Percentiles rank a stretch among this genome's conserved stretches.
These are phyloP conservation scores for Coregonus ussuriensis DNA, from an alignment of 2,797 vertebrate genomes.

Conservation along the genomic window DNA sequence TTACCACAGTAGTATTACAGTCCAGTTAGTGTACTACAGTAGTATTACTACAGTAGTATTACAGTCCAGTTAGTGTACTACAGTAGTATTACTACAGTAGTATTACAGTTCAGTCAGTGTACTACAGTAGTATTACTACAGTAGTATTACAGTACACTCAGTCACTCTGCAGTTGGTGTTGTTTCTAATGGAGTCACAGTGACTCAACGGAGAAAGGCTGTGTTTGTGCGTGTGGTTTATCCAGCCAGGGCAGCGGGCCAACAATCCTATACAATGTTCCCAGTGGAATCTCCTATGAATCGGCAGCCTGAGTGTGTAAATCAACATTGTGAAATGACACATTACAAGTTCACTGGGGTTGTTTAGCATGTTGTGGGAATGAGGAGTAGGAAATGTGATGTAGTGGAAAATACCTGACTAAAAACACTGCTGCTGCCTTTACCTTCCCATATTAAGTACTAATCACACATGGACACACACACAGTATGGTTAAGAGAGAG, in stretches of 20 bases:
- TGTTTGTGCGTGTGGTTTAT: neutral
- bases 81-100: no score
- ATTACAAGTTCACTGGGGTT: conserved; percentile 40
- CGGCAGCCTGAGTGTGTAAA: conserved; percentile 25
- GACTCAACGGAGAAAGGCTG: conserved; percentile 38
- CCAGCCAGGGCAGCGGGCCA: neutral
- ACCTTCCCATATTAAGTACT: conserved; percentile 57
- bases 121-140: no score
- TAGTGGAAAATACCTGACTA: conserved; percentile 72
- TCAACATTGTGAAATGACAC: conserved; percentile 46
- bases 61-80: no score
- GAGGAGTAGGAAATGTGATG: conserved; percentile 61
- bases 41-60: no score
- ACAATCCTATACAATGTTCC: neutral
- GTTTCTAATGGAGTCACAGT: conserved; percentile 12
- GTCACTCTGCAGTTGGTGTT: neutral
- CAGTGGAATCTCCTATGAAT: conserved; percentile 10
- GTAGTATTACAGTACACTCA: no score
- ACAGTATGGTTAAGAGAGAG: neutral
- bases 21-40: no score
- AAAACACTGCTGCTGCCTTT: conserved; percentile 42
- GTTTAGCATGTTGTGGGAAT: conserved; percentile 35
- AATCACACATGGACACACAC: neutral
- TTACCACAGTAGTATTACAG: neutral
- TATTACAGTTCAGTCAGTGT: no score